Evolutionary conservation across 2,113 vertebrate species (phyloP).

Genomic region (Callithrix jacchus): DNA sequence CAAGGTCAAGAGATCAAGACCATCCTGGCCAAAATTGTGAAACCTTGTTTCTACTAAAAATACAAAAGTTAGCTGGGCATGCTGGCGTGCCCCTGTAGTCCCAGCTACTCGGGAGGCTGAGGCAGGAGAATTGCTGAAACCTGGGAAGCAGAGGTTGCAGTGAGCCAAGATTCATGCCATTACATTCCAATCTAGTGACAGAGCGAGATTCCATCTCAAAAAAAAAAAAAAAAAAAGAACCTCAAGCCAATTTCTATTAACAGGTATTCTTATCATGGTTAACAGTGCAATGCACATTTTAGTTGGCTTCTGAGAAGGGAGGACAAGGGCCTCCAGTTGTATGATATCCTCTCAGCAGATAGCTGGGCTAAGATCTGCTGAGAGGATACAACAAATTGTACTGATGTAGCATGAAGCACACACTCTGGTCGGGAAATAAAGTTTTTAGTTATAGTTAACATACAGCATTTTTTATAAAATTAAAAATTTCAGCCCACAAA

Average conservation of each 20-base stretch:
- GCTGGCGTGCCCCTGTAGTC: too few species aligned
- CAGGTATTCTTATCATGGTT: conserved; percentile 8
- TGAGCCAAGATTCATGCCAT: too few species aligned
- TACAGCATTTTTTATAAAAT: not conserved
- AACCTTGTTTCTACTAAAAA: too few species aligned
- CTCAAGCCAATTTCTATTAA: conserved; percentile 44
- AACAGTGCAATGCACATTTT: not conserved
- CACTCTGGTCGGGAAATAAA: not conserved
- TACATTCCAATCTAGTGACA: too few species aligned
- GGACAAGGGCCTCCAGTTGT: not conserved
- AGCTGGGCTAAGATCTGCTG: not conserved
- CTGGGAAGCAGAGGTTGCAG: too few species aligned
- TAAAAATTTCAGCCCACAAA: not conserved
- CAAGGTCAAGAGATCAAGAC: too few species aligned
- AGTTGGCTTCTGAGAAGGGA: conserved; percentile 4
- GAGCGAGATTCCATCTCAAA: too few species aligned
- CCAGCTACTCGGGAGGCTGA: too few species aligned
- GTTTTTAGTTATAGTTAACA: not conserved
- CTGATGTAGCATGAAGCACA: not conserved
- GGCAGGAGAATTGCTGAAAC: too few species aligned
- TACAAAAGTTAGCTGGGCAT: too few species aligned
- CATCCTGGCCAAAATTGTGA: too few species aligned
- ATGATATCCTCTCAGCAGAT: not conserved
- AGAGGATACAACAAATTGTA: not conserved
- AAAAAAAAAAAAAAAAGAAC: not conserved